Evolutionary conservation across 2,888 invertebrate species (phyloP).

Genomic region (Mimas tiliae): DNA sequence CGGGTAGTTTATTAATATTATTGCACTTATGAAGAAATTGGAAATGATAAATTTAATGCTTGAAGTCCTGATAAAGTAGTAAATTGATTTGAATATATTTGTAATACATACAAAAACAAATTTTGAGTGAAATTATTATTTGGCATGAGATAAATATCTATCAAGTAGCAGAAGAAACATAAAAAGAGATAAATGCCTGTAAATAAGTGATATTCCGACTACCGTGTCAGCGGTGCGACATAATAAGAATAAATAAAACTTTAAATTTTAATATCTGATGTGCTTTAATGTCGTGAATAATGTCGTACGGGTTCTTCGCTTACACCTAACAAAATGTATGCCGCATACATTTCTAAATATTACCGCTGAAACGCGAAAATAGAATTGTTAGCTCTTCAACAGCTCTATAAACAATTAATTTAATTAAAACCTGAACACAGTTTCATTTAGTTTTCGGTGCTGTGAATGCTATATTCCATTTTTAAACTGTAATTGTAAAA

Average conservation of each 20-base stretch:
- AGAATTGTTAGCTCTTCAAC: constrained; percentile 16
- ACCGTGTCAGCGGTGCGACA: constrained; percentile 4
- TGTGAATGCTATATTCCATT: constrained; percentile 24
- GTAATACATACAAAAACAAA: too few relatives aligned
- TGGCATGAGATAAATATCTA: too few relatives aligned
- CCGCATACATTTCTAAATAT: constrained; percentile 14
- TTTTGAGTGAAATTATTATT: too few relatives aligned
- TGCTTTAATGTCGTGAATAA: constrained; percentile 4
- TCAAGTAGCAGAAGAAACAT: too few relatives aligned
- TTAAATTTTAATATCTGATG: constrained; percentile 15
- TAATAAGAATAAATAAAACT: constrained; percentile 15
- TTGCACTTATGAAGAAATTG: not conserved
- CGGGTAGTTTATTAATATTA: too few relatives aligned
- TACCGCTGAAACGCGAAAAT: not conserved
- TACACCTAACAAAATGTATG: not conserved
- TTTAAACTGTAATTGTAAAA: constrained; percentile 37
- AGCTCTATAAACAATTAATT: constrained; percentile 14
- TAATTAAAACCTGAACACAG: constrained; percentile 32
- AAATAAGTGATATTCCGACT: not conserved
- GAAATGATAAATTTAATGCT: not conserved
- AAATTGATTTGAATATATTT: too few relatives aligned
- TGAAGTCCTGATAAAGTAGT: too few relatives aligned
- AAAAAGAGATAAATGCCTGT: constrained; percentile 1
- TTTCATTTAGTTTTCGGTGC: constrained; percentile 18
- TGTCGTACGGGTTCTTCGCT: not conserved